phyloP scores from a whole-genome alignment of 2,113 vertebrate genomes.

The Holacanthus passer region DNA sequence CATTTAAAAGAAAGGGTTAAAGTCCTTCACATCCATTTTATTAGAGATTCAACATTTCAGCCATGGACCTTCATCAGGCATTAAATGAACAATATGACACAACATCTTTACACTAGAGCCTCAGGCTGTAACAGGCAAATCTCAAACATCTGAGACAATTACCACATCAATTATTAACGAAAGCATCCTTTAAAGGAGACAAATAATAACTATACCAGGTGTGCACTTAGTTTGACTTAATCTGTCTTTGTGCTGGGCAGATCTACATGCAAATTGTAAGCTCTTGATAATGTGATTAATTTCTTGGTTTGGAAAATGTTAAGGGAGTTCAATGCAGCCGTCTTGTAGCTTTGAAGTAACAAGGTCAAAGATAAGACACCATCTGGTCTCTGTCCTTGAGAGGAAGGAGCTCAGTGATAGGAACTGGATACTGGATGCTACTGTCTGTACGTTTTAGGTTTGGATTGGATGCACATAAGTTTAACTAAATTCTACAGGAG shows the following conservation, averaged over 20 bases:
- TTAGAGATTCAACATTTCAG: not conserved
- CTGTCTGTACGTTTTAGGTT: not conserved
- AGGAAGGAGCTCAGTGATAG: constrained; percentile 26
- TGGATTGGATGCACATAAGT: not conserved
- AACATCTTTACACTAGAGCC: not conserved
- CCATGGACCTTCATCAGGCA: not conserved
- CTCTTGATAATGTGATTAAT: not conserved
- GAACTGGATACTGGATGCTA: constrained; percentile 8
- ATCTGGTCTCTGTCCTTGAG: constrained; percentile 59
- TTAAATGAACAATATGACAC: not conserved
- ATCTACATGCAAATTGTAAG: not conserved
- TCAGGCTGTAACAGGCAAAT: not conserved
- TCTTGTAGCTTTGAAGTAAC: constrained; percentile 46
- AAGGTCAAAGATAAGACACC: constrained; percentile 66
- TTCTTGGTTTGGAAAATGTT: constrained; percentile 14
- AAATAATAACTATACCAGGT: not conserved
- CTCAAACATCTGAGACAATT: not conserved
- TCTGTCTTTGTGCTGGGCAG: not conserved
- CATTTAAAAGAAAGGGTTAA: no score
- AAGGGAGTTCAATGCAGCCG: constrained; percentile 10
- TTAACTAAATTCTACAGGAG: not conserved
- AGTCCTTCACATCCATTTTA: no score
- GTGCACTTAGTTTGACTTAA: no score
- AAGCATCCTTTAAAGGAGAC: not conserved
- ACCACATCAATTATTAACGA: not conserved